A percentile compares a stretch with the other conserved stretches of the same genome.
phyloP scores from a whole-genome alignment of 2,888 invertebrate genomes.

The Sarcophaga caerulescens region DNA sequence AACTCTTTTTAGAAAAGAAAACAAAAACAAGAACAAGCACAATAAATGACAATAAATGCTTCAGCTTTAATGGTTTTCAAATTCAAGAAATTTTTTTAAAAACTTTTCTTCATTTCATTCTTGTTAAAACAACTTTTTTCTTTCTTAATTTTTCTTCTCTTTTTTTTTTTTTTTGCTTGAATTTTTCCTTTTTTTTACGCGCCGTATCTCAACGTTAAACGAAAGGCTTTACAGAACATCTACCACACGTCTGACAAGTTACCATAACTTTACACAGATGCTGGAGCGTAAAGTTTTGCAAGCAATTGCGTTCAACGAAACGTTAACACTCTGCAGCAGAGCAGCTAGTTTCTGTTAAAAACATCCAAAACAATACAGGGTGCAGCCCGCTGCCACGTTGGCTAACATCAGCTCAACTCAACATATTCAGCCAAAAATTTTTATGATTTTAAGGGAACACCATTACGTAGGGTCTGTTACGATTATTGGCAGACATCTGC shows the following conservation, averaged over 20 bases:
- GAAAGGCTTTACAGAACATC: constrained; percentile 70
- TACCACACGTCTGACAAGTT: constrained; percentile 71
- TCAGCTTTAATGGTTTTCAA: not conserved
- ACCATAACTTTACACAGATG: constrained; percentile 67
- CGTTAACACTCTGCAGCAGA: constrained; percentile 40
- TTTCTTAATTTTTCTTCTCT: constrained; percentile 11
- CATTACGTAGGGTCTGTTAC: not conserved
- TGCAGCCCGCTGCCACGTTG: not conserved
- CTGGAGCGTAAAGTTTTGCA: constrained; percentile 59
- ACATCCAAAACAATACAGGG: constrained; percentile 32
- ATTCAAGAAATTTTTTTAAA: not conserved
- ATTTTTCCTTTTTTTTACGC: constrained; percentile 60
- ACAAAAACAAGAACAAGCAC: not conserved
- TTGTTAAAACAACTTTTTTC: not conserved
- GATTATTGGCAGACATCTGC: not conserved
- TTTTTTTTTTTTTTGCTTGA: constrained; percentile 28
- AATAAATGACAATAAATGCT: constrained; percentile 5
- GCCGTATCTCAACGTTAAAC: constrained; percentile 64
- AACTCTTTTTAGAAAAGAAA: not conserved
- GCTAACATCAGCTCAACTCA: not conserved
- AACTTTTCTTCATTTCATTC: not conserved
- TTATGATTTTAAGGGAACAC: constrained; percentile 39
- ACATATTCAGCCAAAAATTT: constrained; percentile 61
- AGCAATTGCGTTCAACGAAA: constrained; percentile 32
- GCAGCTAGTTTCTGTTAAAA: constrained; percentile 51